Evolutionary conservation across 2,797 vertebrate genomes (phyloP).

Genomic region (Sebastolobus alascanus): DNA sequence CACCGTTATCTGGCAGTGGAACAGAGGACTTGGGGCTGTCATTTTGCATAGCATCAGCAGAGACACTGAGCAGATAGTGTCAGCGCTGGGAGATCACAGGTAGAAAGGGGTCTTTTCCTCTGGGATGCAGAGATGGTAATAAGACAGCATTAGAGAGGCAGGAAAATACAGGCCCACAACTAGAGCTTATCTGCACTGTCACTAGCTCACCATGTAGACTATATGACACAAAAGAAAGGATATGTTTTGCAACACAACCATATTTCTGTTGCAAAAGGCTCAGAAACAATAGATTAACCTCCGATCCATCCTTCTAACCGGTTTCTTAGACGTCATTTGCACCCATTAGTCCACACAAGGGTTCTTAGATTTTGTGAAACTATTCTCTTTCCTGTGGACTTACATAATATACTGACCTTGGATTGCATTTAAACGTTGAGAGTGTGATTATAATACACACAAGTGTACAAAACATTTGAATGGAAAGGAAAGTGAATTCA

Average conservation of each 20-base stretch:
- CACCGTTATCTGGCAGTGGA: conserved; percentile 68
- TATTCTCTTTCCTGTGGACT: not conserved
- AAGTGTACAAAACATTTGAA: conserved; percentile 16
- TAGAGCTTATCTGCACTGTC: conserved; percentile 65
- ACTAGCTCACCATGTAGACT: conserved; percentile 29
- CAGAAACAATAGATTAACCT: not conserved
- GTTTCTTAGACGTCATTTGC: not conserved
- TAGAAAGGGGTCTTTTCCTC: conserved; percentile 66
- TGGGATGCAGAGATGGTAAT: conserved; percentile 64
- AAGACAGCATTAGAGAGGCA: conserved; percentile 66
- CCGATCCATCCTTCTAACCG: not conserved
- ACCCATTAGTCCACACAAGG: not conserved
- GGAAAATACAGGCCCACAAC: conserved; percentile 54
- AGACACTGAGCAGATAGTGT: conserved; percentile 75
- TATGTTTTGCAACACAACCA: conserved; percentile 30
- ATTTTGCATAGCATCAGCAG: conserved; percentile 78
- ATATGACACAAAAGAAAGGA: conserved; percentile 43
- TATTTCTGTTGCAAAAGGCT: conserved; percentile 31
- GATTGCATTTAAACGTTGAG: conserved; percentile 13
- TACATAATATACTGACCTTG: conserved; percentile 14
- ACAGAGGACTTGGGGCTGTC: conserved; percentile 76
- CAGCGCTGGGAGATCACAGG: conserved; percentile 74
- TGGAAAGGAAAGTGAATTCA: conserved; percentile 25
- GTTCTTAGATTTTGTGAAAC: not conserved
- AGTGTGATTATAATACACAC: conserved; percentile 22